Percentiles rank a stretch among this genome's conserved stretches.
Evolutionary conservation across 2,113 vertebrate species (phyloP).

Genomic region (Amphiprion percula): DNA sequence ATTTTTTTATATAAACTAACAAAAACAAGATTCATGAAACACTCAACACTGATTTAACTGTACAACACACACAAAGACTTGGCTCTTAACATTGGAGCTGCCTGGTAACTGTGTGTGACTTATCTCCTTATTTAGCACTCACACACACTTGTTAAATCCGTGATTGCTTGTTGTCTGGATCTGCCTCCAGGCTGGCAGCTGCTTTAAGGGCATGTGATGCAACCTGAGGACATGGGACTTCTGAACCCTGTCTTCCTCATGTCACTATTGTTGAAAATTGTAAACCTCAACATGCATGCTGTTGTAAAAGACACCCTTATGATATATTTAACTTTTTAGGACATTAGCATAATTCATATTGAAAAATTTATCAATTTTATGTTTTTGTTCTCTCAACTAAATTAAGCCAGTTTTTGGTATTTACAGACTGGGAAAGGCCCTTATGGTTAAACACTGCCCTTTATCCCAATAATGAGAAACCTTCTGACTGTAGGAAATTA

Average conservation of each 20-base stretch:
- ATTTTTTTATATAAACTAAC: background rate
- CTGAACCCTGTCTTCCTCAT: constrained; percentile 45
- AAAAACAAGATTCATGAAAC: background rate
- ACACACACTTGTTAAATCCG: constrained; percentile 29
- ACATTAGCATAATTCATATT: background rate
- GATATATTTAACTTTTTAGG: background rate
- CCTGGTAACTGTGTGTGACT: constrained; percentile 11
- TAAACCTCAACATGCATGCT: background rate
- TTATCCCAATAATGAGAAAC: constrained; percentile 8
- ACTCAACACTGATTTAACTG: background rate
- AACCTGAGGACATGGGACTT: constrained; percentile 36
- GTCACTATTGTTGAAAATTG: constrained; percentile 31
- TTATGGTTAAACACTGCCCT: background rate
- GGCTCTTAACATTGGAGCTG: constrained; percentile 8
- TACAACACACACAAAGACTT: background rate
- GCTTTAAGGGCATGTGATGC: constrained; percentile 29
- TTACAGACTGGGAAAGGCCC: background rate
- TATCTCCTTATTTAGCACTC: constrained; percentile 16
- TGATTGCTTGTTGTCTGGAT: constrained; percentile 39
- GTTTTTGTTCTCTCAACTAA: background rate
- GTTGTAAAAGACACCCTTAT: background rate
- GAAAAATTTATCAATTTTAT: background rate
- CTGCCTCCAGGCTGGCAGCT: constrained; percentile 40
- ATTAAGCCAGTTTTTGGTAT: constrained; percentile 16
- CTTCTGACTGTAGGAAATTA: background rate